Evolutionary conservation across 23 tunicate species (phyloP), one percentile per base, ranked within the genome.

Genomic region (Trididemnum nubilum): DNA sequence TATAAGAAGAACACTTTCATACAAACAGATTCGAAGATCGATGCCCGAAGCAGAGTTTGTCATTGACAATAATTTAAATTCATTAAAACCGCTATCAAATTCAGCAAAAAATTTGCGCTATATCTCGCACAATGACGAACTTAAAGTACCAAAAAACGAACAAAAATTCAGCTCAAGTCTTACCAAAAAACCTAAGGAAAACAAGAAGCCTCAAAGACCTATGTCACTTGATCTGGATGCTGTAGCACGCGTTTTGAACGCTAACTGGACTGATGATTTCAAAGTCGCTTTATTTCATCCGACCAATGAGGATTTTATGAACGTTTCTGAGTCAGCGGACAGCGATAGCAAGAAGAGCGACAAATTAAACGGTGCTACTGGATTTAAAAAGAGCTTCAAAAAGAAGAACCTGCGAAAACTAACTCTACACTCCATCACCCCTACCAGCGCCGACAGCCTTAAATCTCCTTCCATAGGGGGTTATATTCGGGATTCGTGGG

Each of bases 401-500:
- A 52, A 28, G 31, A 77, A 77, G 31, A 38, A 52, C 22, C 58
- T n/a, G 36, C 78, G 87, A 22, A 73, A 77, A 35, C 72, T 73
- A 0, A 50, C 76, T 36, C 59, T 37, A 27, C 51, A 60, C 25
- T 32, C 64, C 32, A 4, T 33, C 1, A 31, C 36, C 1, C 58
- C 57, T 25, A n/a, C 31, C 5, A 19, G 19, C 19, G 26, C 9
- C 22, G 83, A 40, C 2, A 29, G 27, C 1, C 34, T 36, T n/a
- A 51, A 33, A 34, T 65, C 83, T 61, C 67, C 77, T 32, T 76
- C 82, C 34, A 63, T 82, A 38, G 84, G 91, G n/a, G 91, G 83
- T 12, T 61, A 61, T 33, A 35, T 87, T 18, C 51, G 63, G 39
- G 85, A 72, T 29, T 81, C 85, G 35, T 87, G 91, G 91, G 91